A percentile compares a stretch with the other conserved stretches of the same genome.
These are phyloP conservation scores for Sciurus niger DNA, from an alignment of 2,113 vertebrate genomes.

Conservation along the genomic window DNA sequence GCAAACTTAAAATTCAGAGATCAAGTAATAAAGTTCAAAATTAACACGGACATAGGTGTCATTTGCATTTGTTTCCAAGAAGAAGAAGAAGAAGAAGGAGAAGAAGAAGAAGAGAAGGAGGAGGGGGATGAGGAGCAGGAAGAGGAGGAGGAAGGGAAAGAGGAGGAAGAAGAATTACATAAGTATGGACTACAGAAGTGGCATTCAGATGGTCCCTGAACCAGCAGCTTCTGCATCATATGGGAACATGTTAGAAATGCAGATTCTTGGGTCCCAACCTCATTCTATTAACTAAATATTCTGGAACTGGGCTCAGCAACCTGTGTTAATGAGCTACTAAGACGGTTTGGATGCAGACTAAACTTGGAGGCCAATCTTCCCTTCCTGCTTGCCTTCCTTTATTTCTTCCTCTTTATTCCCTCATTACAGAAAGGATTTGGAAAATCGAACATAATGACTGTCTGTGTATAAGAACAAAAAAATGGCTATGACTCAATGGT, in stretches of 20 bases:
- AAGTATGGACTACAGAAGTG: not conserved
- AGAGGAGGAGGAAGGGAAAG: too few relatives aligned
- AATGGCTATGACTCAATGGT: not conserved
- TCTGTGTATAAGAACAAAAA: constrained; percentile 52
- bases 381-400: not conserved
- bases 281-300: not conserved
- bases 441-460: constrained; percentile 39
- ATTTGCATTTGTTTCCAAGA: not conserved
- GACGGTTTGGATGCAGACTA: not conserved
- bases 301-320: too few relatives aligned
- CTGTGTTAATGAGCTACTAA: not conserved
- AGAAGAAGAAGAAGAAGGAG: too few relatives aligned
- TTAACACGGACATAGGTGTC: not conserved
- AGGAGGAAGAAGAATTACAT: not conserved
- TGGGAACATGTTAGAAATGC: not conserved
- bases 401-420: constrained; percentile 11
- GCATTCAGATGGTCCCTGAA: not conserved
- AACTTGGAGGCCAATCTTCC: not conserved
- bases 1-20: not conserved
- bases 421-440: constrained; percentile 58
- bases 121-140: too few relatives aligned
- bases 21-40: not conserved
- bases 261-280: not conserved
- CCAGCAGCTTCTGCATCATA: not conserved
- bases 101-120: too few relatives aligned